Base-by-base conservation (phyloP, 2,113 vertebrate species). In the Cebidichthys violaceus region DNA sequence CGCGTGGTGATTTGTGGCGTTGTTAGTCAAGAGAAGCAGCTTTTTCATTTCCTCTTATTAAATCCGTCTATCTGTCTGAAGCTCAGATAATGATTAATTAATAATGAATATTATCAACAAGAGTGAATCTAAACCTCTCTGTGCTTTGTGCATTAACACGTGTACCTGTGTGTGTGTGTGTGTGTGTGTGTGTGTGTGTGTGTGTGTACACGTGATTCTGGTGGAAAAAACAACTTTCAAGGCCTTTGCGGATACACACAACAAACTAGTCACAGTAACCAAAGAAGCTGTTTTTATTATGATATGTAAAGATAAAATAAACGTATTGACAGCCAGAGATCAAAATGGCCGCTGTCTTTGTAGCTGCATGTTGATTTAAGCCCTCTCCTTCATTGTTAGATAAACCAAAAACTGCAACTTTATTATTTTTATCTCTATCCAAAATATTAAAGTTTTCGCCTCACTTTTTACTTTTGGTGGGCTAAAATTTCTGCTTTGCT, bases 21-120 rank as follows among this genome's bases (percentile, higher is more conserved):
- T 31, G 43, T 83, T 62, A 83, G 64, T 84, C 45, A 70, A 57
- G 33, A n/a, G 31, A 60, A 80, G 65, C 78, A 75, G 74, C 41
- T 22, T 70, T 82, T 89, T 83, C 47, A 70, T 85, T 74, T 81
- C 79, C 57, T 64, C 3, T 4, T 17, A 24, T 85, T 77, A 70
- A 79, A 84, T 50, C 52, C 2, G 7, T 9, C 76, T n/a, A n/a
- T n/a, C 81, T 80, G 71, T 82, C 66, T 68, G 1, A 33, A n/a
- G 47, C 71, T 70, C 69, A 24, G 27, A 81, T 73, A 74, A 61
- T 50, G 33, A 71, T 50, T 50, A 33, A 33, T 33, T 33, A 33
- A 33, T 6, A 6, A 33, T 6, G 37, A 37, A 67, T 39, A 43
- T 24, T 43, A 54, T 35, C 31, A 75, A 1, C n/a, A 35, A 29